A percentile compares a stretch with the other conserved stretches of the same genome.
Conservation (phyloP, 2,113 vertebrate species). For the Porphyrio hochstetteri region DNA sequence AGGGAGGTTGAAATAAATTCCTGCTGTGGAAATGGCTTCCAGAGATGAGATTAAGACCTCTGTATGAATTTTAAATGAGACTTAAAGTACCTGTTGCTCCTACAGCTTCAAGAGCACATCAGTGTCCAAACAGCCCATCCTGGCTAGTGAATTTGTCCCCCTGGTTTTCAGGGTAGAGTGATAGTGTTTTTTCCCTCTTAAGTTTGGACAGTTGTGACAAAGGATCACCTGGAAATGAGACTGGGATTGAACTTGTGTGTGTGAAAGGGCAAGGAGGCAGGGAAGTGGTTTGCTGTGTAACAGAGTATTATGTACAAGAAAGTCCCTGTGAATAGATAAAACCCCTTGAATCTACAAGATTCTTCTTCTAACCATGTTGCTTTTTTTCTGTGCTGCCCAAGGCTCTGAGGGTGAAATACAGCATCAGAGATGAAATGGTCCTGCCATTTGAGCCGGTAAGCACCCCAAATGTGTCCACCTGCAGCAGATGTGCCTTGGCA, state of each 20-base stretch:
- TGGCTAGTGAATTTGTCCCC: background rate
- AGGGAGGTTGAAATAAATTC: background rate
- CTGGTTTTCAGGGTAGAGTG: background rate
- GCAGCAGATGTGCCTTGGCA: background rate
- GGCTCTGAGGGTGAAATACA: constrained; percentile 91
- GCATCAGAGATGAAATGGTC: constrained; percentile 95
- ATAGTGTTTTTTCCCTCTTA: background rate
- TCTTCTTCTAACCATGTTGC: background rate
- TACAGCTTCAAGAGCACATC: background rate
- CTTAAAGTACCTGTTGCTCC: background rate
- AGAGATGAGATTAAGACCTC: background rate
- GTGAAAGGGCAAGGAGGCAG: background rate
- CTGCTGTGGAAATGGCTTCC: background rate
- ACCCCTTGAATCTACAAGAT: background rate
- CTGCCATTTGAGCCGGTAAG: constrained; percentile 94
- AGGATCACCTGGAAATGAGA: background rate
- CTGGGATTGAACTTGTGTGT: background rate
- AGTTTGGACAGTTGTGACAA: background rate
- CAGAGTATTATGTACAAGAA: background rate
- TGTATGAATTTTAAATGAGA: background rate
- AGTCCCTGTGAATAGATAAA: background rate
- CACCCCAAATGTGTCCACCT: background rate
- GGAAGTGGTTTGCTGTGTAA: background rate
- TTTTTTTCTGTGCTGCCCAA: constrained; percentile 53
- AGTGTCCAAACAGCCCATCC: background rate